Evolutionary conservation across 2,888 invertebrate species (phyloP), one percentile per base, ranked within the genome.

Genomic region (Stegana nigrithorax): DNA sequence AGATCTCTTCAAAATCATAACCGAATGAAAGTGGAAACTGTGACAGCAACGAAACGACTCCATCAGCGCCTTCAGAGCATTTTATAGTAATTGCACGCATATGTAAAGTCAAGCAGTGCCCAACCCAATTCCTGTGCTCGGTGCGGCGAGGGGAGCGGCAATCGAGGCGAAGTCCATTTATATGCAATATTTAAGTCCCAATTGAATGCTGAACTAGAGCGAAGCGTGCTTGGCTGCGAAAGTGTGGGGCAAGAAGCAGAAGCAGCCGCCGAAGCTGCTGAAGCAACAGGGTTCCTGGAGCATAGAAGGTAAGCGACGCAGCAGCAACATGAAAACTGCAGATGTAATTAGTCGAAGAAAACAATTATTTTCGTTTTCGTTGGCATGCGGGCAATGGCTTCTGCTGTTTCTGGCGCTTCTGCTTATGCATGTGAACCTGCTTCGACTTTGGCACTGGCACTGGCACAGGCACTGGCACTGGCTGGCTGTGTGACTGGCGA

Each of bases 311-410:
- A 44, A 17, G 17, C 14, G 44, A 7, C 8, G 47, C 19, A 21
- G 26, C 14, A 8, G 29, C 6, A 27, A 7, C 14, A 6, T 21
- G 21, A 32, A 55, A 55, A 55, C 53, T 55, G 53, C 53, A 55
- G 53, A 32, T 55, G 53, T 55, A 55, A 55, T 55, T 55, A 55
- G 32, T 55, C 53, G 39, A 14, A 39, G 39, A 39, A 39, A 39
- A 39, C 39, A 50, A 25, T 50, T 23, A 25, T 50, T 50, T 39
- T n/a, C n/a, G 23, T 47, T 39, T 39, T 10, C 42, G 42, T 42
- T 42, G 42, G 25, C 25, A 47, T 10, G 44, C 14, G 19, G 19
- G 19, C 44, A 44, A 47, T 47, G 21, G 25, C 21, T 21, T 3
- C 4, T 17, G 47, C 25, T 47, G 39, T 39, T 39, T 12, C n/a